Evolutionary conservation across 2,797 vertebrate species (phyloP).

Genomic region (Triplophysa bombifrons): DNA sequence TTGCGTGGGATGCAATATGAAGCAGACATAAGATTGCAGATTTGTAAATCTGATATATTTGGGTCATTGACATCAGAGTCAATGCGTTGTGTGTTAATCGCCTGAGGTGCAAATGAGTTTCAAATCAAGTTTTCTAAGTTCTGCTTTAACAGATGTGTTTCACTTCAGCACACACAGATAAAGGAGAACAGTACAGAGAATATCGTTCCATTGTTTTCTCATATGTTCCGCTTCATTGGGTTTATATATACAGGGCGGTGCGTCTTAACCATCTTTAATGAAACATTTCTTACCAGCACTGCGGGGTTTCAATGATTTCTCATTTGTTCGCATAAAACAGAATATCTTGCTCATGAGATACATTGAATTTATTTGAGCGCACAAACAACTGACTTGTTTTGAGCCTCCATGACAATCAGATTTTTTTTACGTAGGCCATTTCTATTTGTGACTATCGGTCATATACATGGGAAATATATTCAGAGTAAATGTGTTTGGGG

Average conservation of each 20-base stretch:
- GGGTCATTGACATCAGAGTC: no score
- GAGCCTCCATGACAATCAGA: not conserved
- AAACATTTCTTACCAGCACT: conserved; percentile 1
- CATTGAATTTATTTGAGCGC: conserved; percentile 16
- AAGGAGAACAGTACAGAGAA: not conserved
- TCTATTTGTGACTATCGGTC: not conserved
- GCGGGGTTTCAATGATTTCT: conserved; percentile 28
- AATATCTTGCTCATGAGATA: conserved; percentile 15
- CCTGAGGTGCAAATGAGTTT: conserved; percentile 3
- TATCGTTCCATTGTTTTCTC: conserved; percentile 10
- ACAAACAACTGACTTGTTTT: not conserved
- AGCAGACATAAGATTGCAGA: not conserved
- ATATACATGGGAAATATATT: conserved; percentile 1
- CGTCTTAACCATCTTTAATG: conserved; percentile 1
- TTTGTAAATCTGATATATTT: not conserved
- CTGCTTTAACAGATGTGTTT: not conserved
- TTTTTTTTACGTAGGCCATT: not conserved
- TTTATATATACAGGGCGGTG: not conserved
- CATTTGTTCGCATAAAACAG: conserved; percentile 25
- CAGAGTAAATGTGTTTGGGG: not conserved
- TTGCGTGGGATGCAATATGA: not conserved
- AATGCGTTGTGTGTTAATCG: not conserved
- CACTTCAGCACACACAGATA: not conserved
- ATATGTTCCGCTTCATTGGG: conserved; percentile 17
- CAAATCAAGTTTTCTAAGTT: conserved; percentile 16